These are phyloP conservation scores for Eolophus roseicapilla DNA, from an alignment of 2,113 vertebrate genomes.

Conservation along the genomic window DNA sequence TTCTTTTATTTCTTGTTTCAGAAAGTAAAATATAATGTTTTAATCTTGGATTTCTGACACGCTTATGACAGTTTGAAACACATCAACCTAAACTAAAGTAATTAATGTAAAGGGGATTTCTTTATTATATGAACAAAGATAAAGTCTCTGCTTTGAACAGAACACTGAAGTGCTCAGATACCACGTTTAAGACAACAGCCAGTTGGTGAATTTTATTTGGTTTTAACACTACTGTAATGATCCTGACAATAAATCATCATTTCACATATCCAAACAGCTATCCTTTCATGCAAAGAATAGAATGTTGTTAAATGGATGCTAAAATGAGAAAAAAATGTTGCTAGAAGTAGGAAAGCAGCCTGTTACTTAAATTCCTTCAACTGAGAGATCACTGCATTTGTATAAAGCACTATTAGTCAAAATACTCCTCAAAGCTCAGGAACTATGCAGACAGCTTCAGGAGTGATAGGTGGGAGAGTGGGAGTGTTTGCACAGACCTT, in stretches of 20 bases:
- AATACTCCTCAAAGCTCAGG: not conserved
- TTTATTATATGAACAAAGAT: not conserved
- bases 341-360: not conserved
- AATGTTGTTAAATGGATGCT: not conserved
- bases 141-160: slow-evolving; percentile 6
- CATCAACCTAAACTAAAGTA: not conserved
- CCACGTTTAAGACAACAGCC: slow-evolving; percentile 51
- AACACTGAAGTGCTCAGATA: not conserved
- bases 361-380: not conserved
- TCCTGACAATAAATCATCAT: slow-evolving; percentile 5
- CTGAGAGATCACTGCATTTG: not conserved
- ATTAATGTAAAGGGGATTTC: not conserved
- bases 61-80: not conserved
- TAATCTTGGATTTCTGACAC: not conserved
- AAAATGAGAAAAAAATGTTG: not conserved
- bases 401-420: not conserved
- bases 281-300: not conserved
- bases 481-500: not conserved
- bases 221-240: slow-evolving; percentile 62
- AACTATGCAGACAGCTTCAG: not conserved
- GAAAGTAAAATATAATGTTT: not conserved
- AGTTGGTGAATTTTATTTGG: slow-evolving; percentile 59
- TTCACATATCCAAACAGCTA: not conserved
- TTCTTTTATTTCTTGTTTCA: slow-evolving; percentile 6
- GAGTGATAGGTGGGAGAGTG: not conserved